Evolutionary conservation across 2,888 invertebrate species (phyloP), one percentile per base, ranked within the genome.

Genomic region (Lottia gigantea): DNA sequence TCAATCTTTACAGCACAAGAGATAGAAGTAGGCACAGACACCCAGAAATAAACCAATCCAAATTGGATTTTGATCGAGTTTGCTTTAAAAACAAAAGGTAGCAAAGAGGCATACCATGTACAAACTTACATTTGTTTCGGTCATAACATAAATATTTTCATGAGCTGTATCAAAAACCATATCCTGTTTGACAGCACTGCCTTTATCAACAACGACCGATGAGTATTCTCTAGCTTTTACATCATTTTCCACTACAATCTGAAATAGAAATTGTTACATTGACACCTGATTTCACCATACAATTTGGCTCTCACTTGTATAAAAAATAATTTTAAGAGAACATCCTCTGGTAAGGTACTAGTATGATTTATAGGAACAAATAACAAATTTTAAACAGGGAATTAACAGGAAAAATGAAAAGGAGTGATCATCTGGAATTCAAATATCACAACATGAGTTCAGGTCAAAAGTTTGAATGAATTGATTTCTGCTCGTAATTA

Each of bases 191-290:
- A 85, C 81, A 15, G 79, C 73, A 46, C 79, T 79, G 2, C 79
- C 80, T 6, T 71, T 68, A 68, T 82, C 79, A 16, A 85, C 75
- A 14, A 74, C 68, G 3, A 77, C 70, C 55, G 81, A 76, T 4
- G 78, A 78, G 72, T 84, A 84, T 71, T 83, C 96, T 82, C 94
- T 92, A 12, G 95, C 94, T 71, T 90, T 90, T 40, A 91, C 94
- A n/a, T 87, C 91, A 19, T 92, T 92, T 89, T 96, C 95, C 7
- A 97, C 94, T n/a, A 96, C 96, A 74, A 97, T 94, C 93, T 93
- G 90, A 87, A 47, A 62, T 40, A 40, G 11, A 40, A 40, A 40
- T 6, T 40, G 7, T 40, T 40, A 40, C 40, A 40, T 40, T 40
- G 7, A 40, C 40, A 40, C 11, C 7, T 11, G 6, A 3, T 31